A percentile compares a stretch with the other conserved stretches of the same genome.
These are phyloP conservation scores for Edolisoma coerulescens DNA, from an alignment of 2,113 vertebrate genomes.

Conservation along the genomic window DNA sequence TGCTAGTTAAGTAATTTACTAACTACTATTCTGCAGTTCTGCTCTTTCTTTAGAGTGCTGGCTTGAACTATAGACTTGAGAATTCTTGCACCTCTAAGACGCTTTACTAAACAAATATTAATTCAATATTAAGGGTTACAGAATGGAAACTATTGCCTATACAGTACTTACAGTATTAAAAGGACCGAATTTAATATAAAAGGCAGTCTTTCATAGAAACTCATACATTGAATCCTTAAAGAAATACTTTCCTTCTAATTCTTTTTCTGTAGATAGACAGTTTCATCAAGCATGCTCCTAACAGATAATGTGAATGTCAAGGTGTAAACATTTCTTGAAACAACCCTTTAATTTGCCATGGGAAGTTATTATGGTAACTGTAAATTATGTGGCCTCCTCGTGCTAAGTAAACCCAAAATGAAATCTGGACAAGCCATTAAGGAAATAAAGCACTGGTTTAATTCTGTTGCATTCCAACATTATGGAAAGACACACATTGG, in stretches of 20 bases:
- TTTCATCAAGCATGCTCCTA: neutral
- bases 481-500: neutral
- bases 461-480: neutral
- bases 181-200: neutral
- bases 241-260: neutral
- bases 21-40: neutral
- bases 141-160: neutral
- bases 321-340: neutral
- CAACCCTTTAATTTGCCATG: neutral
- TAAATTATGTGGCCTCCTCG: neutral
- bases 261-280: neutral
- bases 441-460: neutral
- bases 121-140: conserved; percentile 4
- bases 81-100: conserved; percentile 8
- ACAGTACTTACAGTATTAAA: neutral
- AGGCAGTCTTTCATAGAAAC: neutral
- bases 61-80: neutral
- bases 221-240: neutral
- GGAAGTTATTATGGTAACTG: neutral
- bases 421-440: neutral
- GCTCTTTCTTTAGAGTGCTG: neutral
- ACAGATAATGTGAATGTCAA: neutral
- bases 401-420: neutral
- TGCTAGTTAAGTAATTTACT: conserved; percentile 36
- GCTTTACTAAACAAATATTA: conserved; percentile 30